These are phyloP conservation scores for Hemaris fuciformis DNA, from an alignment of 2,888 invertebrate genomes.

Conservation along the genomic window DNA sequence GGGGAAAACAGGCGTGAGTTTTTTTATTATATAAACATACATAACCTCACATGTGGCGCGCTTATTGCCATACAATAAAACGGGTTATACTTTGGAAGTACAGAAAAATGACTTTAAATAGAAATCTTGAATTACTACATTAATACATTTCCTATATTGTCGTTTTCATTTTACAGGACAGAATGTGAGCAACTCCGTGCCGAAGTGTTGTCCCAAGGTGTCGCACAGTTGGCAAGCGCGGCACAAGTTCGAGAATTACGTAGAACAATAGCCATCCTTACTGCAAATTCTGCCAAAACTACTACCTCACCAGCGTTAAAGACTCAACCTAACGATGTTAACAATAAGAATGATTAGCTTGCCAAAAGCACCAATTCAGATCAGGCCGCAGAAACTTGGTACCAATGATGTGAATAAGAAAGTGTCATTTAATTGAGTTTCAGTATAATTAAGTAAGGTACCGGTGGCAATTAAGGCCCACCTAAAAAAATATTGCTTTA, in stretches of 20 bases:
- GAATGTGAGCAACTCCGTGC: conserved; percentile 63
- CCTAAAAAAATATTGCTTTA: no score
- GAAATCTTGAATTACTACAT: no score
- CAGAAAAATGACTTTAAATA: no score
- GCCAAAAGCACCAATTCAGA: conserved; percentile 29
- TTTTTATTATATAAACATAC: no score
- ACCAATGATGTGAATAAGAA: conserved; percentile 67
- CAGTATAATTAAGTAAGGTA: not conserved
- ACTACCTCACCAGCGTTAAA: conserved; percentile 20
- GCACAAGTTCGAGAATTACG: conserved; percentile 63
- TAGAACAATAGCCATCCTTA: conserved; percentile 51
- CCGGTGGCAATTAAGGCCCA: no score
- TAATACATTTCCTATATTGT: no score
- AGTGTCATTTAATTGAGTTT: conserved; percentile 61
- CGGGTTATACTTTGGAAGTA: no score
- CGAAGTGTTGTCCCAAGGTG: conserved; percentile 63
- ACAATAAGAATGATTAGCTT: conserved; percentile 35
- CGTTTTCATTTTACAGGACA: conserved; percentile 38
- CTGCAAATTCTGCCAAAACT: conserved; percentile 25
- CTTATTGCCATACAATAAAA: no score
- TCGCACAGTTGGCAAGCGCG: conserved; percentile 61
- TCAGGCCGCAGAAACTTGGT: conserved; percentile 30
- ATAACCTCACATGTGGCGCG: no score
- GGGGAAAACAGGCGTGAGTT: no score
- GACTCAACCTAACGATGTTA: conserved; percentile 20